Conservation (phyloP, 1,140 invertebrate species). For the Adelges cooleyi region DNA sequence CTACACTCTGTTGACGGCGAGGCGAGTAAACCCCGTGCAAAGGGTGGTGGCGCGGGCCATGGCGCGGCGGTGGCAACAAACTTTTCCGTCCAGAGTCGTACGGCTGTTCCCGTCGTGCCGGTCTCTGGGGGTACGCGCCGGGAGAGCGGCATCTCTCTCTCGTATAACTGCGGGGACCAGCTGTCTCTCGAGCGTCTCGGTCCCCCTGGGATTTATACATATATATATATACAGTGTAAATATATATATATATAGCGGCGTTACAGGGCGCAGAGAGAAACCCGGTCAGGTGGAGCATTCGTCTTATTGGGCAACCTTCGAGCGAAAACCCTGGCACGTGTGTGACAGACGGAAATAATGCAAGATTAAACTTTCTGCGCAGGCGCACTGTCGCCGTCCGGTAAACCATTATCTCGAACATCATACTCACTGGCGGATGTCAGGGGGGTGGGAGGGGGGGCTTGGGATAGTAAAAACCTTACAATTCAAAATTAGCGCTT, state of each 20-base stretch:
- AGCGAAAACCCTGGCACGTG: not conserved
- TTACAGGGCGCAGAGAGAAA: not conserved
- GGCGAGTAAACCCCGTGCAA: not conserved
- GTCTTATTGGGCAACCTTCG: not conserved
- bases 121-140: constrained; percentile 10
- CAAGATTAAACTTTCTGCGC: no score
- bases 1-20: not conserved
- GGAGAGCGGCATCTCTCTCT: not conserved
- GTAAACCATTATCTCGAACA: not conserved
- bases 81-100: not conserved
- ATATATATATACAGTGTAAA: not conserved
- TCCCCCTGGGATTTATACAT: not conserved
- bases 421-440: not conserved
- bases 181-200: constrained; percentile 21
- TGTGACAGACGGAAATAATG: not conserved
- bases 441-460: not conserved
- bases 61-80: not conserved
- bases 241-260: no score
- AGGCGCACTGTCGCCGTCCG: not conserved
- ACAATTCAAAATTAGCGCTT: no score
- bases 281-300: constrained; percentile 6
- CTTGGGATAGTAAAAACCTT: no score
- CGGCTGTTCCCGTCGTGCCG: not conserved
- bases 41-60: not conserved
- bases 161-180: constrained; percentile 8